Conservation (phyloP, 2,113 vertebrate genomes). For the Tiliqua scincoides region DNA sequence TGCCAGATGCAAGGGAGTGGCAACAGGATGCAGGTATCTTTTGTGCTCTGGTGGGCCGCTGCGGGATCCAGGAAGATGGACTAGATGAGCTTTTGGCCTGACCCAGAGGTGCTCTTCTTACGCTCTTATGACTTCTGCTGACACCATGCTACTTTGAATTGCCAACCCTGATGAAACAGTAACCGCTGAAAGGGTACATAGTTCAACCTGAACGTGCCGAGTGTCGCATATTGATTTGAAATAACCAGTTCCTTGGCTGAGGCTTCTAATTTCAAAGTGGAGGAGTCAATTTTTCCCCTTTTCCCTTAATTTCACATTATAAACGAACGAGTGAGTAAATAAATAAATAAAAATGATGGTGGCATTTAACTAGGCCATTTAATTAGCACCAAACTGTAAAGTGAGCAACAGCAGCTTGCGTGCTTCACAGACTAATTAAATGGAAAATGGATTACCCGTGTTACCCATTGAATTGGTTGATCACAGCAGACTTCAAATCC, state of each 20-base stretch:
- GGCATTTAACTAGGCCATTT: not conserved
- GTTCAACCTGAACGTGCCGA: not conserved
- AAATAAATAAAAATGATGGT: not conserved
- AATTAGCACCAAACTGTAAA: conserved; percentile 1
- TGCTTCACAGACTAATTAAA: conserved; percentile 25
- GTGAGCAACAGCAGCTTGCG: conserved; percentile 4
- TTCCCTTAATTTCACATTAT: not conserved
- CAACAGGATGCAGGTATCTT: too few species aligned
- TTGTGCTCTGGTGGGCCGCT: too few species aligned
- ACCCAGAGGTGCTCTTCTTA: too few species aligned
- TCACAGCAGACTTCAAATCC: not conserved
- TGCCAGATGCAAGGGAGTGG: too few species aligned
- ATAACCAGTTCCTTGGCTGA: too few species aligned
- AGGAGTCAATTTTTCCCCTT: not conserved
- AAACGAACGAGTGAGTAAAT: too few species aligned
- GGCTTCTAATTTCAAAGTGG: not conserved
- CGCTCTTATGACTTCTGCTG: not conserved
- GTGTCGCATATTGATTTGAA: not conserved
- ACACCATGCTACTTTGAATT: not conserved
- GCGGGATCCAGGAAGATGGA: too few species aligned
- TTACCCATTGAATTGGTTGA: conserved; percentile 9
- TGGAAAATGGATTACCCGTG: conserved; percentile 13
- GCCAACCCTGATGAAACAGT: not conserved
- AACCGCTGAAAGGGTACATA: not conserved
- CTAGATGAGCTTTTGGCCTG: too few species aligned